These are phyloP conservation scores for Chrysopilus asiliformis DNA, from an alignment of 2,888 invertebrate species.

Conservation along the genomic window DNA sequence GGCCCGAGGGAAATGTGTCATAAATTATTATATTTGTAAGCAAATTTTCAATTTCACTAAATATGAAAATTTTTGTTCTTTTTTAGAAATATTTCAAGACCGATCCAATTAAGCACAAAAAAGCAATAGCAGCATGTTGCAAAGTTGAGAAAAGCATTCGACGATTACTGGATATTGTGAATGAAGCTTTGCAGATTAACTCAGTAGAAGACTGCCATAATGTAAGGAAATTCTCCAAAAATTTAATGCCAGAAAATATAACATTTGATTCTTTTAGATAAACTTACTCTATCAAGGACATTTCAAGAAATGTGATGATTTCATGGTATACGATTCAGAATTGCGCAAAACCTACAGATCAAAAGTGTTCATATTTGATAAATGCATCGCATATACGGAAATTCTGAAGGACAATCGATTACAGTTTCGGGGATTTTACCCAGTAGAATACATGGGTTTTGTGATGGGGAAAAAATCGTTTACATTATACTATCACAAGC, in stretches of 20 bases:
- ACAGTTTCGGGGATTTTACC: constrained; percentile 33
- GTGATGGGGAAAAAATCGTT: constrained; percentile 24
- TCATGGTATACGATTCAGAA: constrained; percentile 27
- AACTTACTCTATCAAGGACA: constrained; percentile 34
- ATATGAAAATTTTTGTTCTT: background rate
- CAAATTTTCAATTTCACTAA: background rate
- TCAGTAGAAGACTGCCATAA: constrained; percentile 32
- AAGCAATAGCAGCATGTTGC: constrained; percentile 32
- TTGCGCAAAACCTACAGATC: constrained; percentile 27
- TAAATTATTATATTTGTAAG: constrained; percentile 1
- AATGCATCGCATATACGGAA: constrained; percentile 34
- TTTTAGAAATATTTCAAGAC: constrained; percentile 13
- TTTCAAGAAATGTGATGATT: constrained; percentile 32
- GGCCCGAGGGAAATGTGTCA: too few species aligned
- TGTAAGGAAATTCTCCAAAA: constrained; percentile 16
- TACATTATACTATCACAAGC: constrained; percentile 30
- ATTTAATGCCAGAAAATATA: background rate
- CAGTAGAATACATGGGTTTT: constrained; percentile 32
- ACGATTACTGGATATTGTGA: constrained; percentile 28
- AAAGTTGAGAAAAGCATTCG: constrained; percentile 32
- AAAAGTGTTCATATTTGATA: constrained; percentile 34
- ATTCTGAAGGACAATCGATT: constrained; percentile 30
- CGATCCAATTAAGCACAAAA: constrained; percentile 29
- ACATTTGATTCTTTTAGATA: constrained; percentile 21
- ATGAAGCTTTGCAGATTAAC: constrained; percentile 34